A percentile compares a stretch with the other conserved stretches of the same genome.
Conservation (phyloP, 1,140 invertebrate genomes). For the Brachionus manjavacas region DNA sequence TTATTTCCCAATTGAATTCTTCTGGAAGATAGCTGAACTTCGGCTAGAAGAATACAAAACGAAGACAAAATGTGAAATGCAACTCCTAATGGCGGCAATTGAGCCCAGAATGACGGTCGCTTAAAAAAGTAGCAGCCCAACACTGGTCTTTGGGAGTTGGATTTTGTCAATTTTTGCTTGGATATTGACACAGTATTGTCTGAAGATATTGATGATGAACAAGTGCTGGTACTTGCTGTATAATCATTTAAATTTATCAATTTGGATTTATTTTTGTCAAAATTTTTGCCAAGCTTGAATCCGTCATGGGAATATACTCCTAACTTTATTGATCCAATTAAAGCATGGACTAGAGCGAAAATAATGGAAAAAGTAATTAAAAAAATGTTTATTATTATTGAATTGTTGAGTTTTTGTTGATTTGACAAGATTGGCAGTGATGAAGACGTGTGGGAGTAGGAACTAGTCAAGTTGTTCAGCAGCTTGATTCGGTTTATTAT, state of each 20-base stretch:
- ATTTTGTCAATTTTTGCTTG: constrained; percentile 22
- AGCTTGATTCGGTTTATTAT: not conserved
- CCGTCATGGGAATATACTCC: constrained; percentile 29
- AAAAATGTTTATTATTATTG: constrained; percentile 20
- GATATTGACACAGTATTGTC: constrained; percentile 19
- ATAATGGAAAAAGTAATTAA: constrained; percentile 4
- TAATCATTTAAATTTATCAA: not conserved
- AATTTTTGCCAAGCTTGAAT: constrained; percentile 1
- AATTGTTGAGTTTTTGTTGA: constrained; percentile 28
- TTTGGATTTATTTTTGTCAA: not conserved
- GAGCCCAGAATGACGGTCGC: not conserved
- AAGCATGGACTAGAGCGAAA: not conserved
- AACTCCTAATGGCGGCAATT: not conserved
- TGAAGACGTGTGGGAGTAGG: not conserved
- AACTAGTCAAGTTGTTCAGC: not conserved
- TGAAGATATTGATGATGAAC: constrained; percentile 14
- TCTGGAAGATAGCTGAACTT: not conserved
- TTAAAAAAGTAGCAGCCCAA: not conserved
- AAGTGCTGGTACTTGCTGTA: not conserved
- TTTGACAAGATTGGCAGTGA: not conserved
- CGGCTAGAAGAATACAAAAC: not conserved
- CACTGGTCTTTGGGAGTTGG: not conserved
- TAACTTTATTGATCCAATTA: not conserved
- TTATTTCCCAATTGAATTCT: constrained; percentile 14
- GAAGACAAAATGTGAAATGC: not conserved